Evolutionary conservation across 53 echinoderm and acorn worm genomes (phyloP), one percentile per base, ranked within the genome.

Genomic region (Stichopus horrens): DNA sequence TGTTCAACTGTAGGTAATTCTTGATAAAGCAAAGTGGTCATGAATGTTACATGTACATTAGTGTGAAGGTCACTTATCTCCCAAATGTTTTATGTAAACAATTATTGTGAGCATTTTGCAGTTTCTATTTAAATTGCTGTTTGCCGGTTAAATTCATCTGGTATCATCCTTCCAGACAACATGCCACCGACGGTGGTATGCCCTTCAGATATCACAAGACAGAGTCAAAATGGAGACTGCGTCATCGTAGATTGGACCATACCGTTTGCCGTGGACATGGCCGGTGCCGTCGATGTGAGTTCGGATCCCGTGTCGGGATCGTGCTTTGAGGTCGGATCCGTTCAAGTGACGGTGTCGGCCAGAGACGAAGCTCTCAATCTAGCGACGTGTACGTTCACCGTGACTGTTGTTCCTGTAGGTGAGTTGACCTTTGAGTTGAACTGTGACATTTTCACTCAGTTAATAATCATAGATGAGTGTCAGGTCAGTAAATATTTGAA

Each of bases 101-200:
- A 37, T 37, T 37, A 37, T 37, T 37, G 37, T 37, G 37, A 37
- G 37, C 37, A 37, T 37, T 37, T 37, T 37, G 37, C 37, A 37
- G 37, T 37, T 0, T 37, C 0, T 2, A 37, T 37, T 37, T 37
- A 37, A 37, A 37, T 37, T 37, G 37, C 37, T 37, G 37, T 37
- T 37, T 37, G 37, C 37, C 2, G 37, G 0, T 37, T 37, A 37
- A 37, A 37, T 37, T 37, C 37, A 37, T 37, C 37, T 37, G 37
- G 37, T 1, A 37, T 37, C 2, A 2, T 37, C 37, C n/a, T 53
- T 8, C 20, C 52, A 76, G 76, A 76, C 23, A 51, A 10, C 23
- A 76, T 23, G 14, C 76, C 76, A 76, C 76, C 76, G 7, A 76
- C 76, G 6, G 21, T 76, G 37, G 23, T 76, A 76, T 76, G 76